Evolutionary conservation across 2,888 invertebrate species (phyloP).

Genomic region (Luperina nickerlii): DNA sequence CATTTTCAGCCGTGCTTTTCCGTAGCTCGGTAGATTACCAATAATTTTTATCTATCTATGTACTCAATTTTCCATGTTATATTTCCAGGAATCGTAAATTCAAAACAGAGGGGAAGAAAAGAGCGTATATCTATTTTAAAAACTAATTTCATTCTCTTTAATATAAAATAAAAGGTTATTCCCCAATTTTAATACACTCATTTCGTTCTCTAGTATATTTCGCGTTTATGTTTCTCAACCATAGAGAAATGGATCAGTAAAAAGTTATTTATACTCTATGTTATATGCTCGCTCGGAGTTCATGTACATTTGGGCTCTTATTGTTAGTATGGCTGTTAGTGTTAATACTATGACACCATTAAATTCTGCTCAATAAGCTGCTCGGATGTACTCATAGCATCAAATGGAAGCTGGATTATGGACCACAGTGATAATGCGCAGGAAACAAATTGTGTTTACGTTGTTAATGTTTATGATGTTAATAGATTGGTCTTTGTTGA

Average conservation of each 20-base stretch:
- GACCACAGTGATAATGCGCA: conserved; percentile 33
- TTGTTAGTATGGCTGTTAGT: conserved; percentile 31
- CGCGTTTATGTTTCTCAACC: conserved; percentile 8
- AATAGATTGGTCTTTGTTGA: conserved; percentile 34
- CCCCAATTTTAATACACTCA: conserved; percentile 4
- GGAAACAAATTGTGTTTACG: conserved; percentile 35
- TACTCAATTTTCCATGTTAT: neutral
- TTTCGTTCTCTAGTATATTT: conserved; percentile 18
- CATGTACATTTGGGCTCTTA: conserved; percentile 41
- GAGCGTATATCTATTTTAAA: neutral
- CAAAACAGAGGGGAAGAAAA: neutral
- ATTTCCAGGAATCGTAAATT: neutral
- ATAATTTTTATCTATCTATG: neutral
- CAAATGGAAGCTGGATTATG: conserved; percentile 45
- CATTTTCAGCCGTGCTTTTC: neutral
- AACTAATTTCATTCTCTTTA: conserved; percentile 19
- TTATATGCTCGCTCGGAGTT: conserved; percentile 8
- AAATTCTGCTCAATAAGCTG: conserved; percentile 56
- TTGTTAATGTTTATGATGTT: conserved; percentile 21
- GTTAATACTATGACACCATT: conserved; percentile 38
- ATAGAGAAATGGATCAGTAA: conserved; percentile 24
- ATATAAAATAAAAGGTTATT: conserved; percentile 6
- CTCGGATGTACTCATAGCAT: conserved; percentile 18
- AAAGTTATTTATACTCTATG: conserved; percentile 30
- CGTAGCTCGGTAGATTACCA: neutral